Base-by-base conservation (phyloP, 2,888 invertebrate genomes). In the Nephrotoma flavescens region DNA sequence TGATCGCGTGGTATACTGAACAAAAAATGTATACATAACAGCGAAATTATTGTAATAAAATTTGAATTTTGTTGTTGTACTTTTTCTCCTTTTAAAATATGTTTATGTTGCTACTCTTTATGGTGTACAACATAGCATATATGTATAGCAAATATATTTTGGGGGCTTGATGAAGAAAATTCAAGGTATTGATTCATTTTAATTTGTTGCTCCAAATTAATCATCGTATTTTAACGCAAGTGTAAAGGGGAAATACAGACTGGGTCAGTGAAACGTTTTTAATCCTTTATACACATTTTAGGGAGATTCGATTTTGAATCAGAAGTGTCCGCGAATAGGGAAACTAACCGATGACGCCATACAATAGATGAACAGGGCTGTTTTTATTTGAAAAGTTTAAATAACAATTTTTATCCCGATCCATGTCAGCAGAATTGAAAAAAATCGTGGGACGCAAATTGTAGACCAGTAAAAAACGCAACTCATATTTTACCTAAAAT, bases 1-100 rank as follows among this genome's bases (percentile, higher is more conserved):
- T 84, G 84, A 84, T 84, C 84, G 84, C 84, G 84, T 84, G 84
- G 84, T 84, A 71, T 71, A 71, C n/a, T 31, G 71, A 71, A 71
- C 71, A 71, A 71, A 71, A 71, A n/a, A 31, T 3, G 31, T 71
- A 31, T 71, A 71, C 71, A 71, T 71, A 71, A 71, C 71, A 71
- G 71, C 71, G 71, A 71, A 71, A 71, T 71, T 71, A 71, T 71
- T 71, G 71, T 71, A 71, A 71, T 71, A 71, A 71, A 71, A 71
- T 71, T 71, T 71, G 71, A 31, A 71, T 71, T 71, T 15, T 15
- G 52, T 57, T 57, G 52, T 57, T 57, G 52, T 71, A 7, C 31
- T 31, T 71, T 71, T 71, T 71, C 71, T 71, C 71, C 71, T 71
- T 71, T 71, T 0, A 31, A 52, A 71, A 71, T 71, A 71, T 31